Percentiles rank a stretch among this genome's conserved stretches.
Evolutionary conservation across 1,140 invertebrate species (phyloP).

Genomic region (Drosophila baimaii): DNA sequence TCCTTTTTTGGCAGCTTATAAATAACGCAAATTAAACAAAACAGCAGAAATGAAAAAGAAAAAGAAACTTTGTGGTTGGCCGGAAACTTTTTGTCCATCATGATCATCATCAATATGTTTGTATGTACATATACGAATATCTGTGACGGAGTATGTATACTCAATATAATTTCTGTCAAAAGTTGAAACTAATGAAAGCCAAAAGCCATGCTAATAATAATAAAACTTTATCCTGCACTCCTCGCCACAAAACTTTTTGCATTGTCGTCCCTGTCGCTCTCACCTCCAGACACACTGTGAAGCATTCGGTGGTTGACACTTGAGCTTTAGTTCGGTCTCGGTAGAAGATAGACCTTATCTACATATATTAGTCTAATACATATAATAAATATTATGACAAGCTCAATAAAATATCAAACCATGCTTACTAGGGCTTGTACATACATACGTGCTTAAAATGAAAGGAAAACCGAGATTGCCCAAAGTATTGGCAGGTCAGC

Average conservation of each 20-base stretch:
- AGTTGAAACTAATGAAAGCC: constrained; percentile 81
- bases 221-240: constrained; percentile 68
- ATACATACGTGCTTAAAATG: constrained; percentile 68
- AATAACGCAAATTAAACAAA: constrained; percentile 78
- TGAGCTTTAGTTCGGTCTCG: constrained; percentile 20
- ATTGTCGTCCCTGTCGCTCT: constrained; percentile 60
- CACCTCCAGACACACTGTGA: constrained; percentile 29
- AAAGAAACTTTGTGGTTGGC: constrained; percentile 66
- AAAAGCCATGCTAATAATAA: constrained; percentile 78
- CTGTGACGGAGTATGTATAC: constrained; percentile 44
- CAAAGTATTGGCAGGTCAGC: background rate
- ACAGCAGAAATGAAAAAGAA: constrained; percentile 55
- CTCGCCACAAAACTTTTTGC: constrained; percentile 61
- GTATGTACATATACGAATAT: constrained; percentile 8
- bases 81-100: constrained; percentile 64
- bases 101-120: constrained; percentile 67
- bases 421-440: constrained; percentile 57
- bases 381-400: constrained; percentile 80
- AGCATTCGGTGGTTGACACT: constrained; percentile 49
- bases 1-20: constrained; percentile 69
- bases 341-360: constrained; percentile 8
- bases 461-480: constrained; percentile 12
- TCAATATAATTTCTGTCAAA: constrained; percentile 82
- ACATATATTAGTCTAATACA: constrained; percentile 63
- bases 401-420: constrained; percentile 82